phyloP scores from a whole-genome alignment of 2,113 vertebrate genomes.

The Limnothrissa miodon region DNA sequence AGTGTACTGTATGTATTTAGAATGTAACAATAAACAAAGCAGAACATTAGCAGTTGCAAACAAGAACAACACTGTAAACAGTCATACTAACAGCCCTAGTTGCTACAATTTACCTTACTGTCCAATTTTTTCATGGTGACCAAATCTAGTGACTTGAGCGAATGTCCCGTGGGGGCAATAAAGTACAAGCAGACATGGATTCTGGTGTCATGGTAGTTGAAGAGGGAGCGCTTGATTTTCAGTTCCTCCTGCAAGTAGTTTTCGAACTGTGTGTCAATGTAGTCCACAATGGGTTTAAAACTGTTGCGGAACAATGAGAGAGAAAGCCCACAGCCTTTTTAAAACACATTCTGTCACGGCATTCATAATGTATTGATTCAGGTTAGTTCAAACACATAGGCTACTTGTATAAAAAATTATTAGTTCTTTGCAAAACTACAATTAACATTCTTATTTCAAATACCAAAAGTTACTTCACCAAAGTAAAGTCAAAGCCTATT shows the following conservation, averaged over 20 bases:
- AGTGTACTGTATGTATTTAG: too few species aligned
- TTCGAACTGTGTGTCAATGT: slow-evolving; percentile 95
- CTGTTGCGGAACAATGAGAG: slow-evolving; percentile 71
- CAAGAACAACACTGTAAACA: background rate
- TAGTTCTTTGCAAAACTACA: background rate
- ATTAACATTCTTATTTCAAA: background rate
- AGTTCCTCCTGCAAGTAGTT: slow-evolving; percentile 94
- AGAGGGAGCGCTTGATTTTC: slow-evolving; percentile 91
- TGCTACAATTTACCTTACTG: slow-evolving; percentile 80
- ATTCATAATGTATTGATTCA: background rate
- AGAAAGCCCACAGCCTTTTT: background rate
- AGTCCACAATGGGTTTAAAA: slow-evolving; percentile 93
- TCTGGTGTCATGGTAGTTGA: slow-evolving; percentile 87
- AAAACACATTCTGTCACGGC: background rate
- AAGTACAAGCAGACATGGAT: slow-evolving; percentile 95
- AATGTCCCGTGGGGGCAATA: slow-evolving; percentile 91
- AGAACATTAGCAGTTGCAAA: background rate
- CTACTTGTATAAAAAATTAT: background rate
- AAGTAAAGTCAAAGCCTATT: too few species aligned
- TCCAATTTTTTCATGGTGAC: slow-evolving; percentile 98
- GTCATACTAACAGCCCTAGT: background rate
- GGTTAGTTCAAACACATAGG: background rate
- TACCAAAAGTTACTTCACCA: background rate
- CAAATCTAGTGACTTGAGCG: slow-evolving; percentile 90
- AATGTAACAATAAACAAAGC: background rate